phyloP scores from a whole-genome alignment of 2,888 invertebrate genomes.

The Drosophila macrospina region DNA sequence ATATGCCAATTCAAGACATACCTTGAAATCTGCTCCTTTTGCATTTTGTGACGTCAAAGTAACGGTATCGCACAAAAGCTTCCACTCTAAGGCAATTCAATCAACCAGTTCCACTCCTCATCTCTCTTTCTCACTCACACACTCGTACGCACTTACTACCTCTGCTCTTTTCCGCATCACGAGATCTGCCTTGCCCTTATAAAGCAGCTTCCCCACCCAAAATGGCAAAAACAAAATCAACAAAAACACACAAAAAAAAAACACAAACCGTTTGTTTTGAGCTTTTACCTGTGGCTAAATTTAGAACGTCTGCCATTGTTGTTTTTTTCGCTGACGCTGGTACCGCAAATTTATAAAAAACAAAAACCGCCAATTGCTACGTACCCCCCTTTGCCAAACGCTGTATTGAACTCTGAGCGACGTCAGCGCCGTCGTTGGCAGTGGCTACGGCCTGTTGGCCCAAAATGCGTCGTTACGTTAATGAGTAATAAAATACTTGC shows the following conservation, averaged over 20 bases:
- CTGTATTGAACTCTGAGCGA: constrained; percentile 43
- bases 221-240: constrained; percentile 16
- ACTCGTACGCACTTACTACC: background rate
- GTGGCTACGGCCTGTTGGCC: constrained; percentile 55
- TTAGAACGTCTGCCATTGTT: constrained; percentile 69
- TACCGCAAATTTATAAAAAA: constrained; percentile 55
- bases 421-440: constrained; percentile 53
- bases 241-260: constrained; percentile 23
- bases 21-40: too few relatives aligned
- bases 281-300: constrained; percentile 75
- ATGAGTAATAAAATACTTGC: constrained; percentile 81
- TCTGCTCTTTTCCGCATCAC: constrained; percentile 56
- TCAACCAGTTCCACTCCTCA: background rate
- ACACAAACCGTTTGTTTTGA: constrained; percentile 64
- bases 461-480: constrained; percentile 80
- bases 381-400: constrained; percentile 5
- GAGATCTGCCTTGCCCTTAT: constrained; percentile 67
- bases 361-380: constrained; percentile 15
- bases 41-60: constrained; percentile 15
- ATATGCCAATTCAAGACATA: too few relatives aligned
- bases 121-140: background rate
- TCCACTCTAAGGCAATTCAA: background rate
- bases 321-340: constrained; percentile 68
- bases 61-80: constrained; percentile 32
- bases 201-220: constrained; percentile 52